phyloP scores from a whole-genome alignment of 2,797 vertebrate genomes.

The Spea hammondii region DNA sequence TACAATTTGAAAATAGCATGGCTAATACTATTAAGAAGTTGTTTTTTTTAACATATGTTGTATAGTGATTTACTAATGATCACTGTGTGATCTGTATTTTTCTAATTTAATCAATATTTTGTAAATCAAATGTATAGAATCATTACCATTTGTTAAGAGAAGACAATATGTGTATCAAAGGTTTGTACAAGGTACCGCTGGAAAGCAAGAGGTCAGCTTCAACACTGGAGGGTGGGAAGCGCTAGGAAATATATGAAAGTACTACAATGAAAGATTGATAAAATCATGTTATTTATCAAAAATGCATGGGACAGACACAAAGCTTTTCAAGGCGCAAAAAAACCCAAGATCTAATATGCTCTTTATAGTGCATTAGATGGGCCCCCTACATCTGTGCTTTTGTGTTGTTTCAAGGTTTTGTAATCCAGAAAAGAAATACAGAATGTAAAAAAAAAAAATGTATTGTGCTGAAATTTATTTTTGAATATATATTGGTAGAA shows the following conservation, averaged over 20 bases:
- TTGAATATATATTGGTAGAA: too few relatives aligned
- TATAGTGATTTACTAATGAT: too few relatives aligned
- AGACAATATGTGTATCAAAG: conserved; percentile 32
- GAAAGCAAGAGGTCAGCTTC: conserved; percentile 48
- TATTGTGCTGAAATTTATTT: too few relatives aligned
- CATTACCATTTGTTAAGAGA: too few relatives aligned
- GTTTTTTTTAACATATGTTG: too few relatives aligned
- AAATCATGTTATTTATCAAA: conserved; percentile 51
- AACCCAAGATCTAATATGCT: conserved; percentile 31
- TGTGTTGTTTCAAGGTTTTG: conserved; percentile 37
- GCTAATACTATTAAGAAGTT: too few relatives aligned
- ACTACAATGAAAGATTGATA: conserved; percentile 44
- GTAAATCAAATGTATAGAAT: too few relatives aligned
- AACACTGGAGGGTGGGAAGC: conserved; percentile 48
- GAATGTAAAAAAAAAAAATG: too few relatives aligned
- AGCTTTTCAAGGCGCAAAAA: not conserved
- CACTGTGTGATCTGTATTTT: too few relatives aligned
- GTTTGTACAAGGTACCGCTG: conserved; percentile 45
- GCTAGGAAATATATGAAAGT: conserved; percentile 47
- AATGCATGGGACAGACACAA: conserved; percentile 41
- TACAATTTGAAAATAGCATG: too few relatives aligned
- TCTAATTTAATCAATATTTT: too few relatives aligned
- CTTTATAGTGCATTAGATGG: conserved; percentile 36
- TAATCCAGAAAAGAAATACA: conserved; percentile 1
- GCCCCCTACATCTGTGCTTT: conserved; percentile 33